Evolutionary conservation across 1,140 invertebrate species (phyloP).

Genomic region (Galendromus occidentalis): DNA sequence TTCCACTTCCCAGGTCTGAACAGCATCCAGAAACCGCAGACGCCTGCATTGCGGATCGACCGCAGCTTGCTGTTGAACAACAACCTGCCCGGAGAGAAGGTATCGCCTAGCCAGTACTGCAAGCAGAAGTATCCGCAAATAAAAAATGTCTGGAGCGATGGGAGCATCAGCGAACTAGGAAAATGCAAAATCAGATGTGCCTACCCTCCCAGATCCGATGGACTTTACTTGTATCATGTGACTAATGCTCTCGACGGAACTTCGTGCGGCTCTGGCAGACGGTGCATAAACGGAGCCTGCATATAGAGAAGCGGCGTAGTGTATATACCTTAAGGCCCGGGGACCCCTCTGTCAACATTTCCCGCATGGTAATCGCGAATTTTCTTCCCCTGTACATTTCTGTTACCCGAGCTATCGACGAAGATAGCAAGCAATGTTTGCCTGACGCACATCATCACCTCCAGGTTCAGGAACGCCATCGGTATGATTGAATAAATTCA

Average conservation of each 20-base stretch:
- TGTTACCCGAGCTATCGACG: too few relatives aligned
- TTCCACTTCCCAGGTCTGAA: not conserved
- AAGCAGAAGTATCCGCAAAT: constrained; percentile 3
- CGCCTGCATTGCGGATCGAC: not conserved
- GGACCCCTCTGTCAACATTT: too few relatives aligned
- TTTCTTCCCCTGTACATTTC: too few relatives aligned
- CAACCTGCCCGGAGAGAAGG: not conserved
- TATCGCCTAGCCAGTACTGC: not conserved
- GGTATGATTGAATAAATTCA: too few relatives aligned
- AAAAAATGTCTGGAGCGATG: not conserved
- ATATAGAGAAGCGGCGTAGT: not conserved
- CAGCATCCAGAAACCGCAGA: not conserved
- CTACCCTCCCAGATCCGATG: not conserved
- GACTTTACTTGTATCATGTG: not conserved
- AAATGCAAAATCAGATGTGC: not conserved
- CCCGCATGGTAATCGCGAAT: too few relatives aligned
- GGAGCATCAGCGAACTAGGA: not conserved
- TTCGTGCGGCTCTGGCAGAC: not conserved
- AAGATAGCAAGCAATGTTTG: too few relatives aligned
- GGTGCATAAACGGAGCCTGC: not conserved
- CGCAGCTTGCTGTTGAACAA: not conserved
- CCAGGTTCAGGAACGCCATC: too few relatives aligned
- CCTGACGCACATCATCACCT: too few relatives aligned
- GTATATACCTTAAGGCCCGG: too few relatives aligned
- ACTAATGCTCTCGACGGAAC: constrained; percentile 8